Evolutionary conservation across 2,888 invertebrate genomes (phyloP), one percentile per base, ranked within the genome.

Genomic region (Spatulosminthurus flaviceps): DNA sequence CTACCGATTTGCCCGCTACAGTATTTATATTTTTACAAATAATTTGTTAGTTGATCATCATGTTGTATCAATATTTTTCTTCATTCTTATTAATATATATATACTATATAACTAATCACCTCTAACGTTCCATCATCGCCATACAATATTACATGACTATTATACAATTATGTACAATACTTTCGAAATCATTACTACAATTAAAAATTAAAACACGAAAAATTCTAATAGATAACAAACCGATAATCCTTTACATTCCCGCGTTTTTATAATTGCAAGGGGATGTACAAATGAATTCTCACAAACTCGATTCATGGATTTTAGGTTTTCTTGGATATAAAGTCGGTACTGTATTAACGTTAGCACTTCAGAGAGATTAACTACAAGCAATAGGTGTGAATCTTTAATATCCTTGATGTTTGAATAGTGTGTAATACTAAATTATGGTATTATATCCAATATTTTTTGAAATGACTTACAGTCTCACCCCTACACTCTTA

Each of bases 91-190:
- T 16, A 13, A 16, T n/a, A n/a, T n/a, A n/a, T n/a, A n/a, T n/a
- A n/a, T n/a, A n/a, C 34, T 34, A 34, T 34, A 51, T 51, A 9
- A 51, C 51, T 51, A 9, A 9, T 51, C 51, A 51, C 16, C n/a
- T 51, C 1, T 41, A 51, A 51, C 51, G n/a, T 51, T 51, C 13
- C 16, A 19, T 51, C 16, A 51, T 16, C 51, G 51, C n/a, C 51
- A n/a, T 51, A 51, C 51, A 51, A n/a, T n/a, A n/a, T 64, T 64
- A 64, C 24, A n/a, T 64, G 64, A 64, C 64, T 64, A 61, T 61
- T 61, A 64, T 64, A 64, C 64, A 64, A 24, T 22, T 24, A 64
- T 64, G 1, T 64, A 64, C 64, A 64, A 64, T 24, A 64, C 64
- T 64, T 64, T 22, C 24, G 26, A 64, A 64, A 64, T n/a, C n/a